phyloP scores from a whole-genome alignment of 2,888 invertebrate species.

The Lottia scabra region DNA sequence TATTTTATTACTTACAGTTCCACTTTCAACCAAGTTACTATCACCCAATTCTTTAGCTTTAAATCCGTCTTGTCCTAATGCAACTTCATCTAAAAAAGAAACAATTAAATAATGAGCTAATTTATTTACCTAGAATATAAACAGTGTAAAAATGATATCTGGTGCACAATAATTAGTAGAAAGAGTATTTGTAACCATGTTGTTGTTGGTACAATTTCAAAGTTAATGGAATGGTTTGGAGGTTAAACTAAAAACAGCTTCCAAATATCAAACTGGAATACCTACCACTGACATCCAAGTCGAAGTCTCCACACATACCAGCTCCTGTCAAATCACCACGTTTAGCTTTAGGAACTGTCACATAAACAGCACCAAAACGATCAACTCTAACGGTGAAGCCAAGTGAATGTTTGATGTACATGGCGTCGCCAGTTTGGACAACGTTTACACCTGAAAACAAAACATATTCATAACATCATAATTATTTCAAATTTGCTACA shows the following conservation, averaged over 20 bases:
- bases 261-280: no score
- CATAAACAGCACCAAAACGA: not conserved
- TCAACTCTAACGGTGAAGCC: not conserved
- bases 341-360: not conserved
- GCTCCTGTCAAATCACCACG: not conserved
- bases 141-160: no score
- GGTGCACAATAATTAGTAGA: no score
- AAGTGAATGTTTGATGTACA: slow-evolving; percentile 1
- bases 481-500: no score
- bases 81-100: not conserved
- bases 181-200: no score
- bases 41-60: not conserved
- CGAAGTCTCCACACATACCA: slow-evolving; percentile 4
- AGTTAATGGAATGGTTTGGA: no score
- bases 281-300: not conserved
- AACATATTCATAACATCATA: not conserved
- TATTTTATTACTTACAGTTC: not conserved
- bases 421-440: not conserved
- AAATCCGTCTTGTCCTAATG: not conserved
- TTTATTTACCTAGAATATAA: no score
- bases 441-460: not conserved
- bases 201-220: no score
- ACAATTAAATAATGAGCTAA: no score
- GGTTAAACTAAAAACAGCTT: no score
- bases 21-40: not conserved